phyloP scores from a whole-genome alignment of 1,140 invertebrate species.

The Solenopsis invicta region DNA sequence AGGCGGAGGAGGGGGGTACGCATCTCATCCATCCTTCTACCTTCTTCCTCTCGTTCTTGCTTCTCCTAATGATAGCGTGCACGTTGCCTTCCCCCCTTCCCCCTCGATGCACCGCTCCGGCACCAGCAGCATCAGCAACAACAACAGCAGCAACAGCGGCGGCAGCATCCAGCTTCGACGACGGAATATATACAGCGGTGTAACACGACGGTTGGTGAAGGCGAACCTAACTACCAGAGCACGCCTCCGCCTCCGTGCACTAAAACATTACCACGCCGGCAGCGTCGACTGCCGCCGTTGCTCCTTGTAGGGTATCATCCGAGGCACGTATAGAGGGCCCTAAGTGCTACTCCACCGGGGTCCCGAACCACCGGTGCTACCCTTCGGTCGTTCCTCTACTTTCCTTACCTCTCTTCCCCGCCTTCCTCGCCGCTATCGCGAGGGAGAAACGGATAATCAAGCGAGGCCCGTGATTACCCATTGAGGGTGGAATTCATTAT shows the following conservation, averaged over 20 bases:
- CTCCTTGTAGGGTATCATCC: slow-evolving; percentile 79
- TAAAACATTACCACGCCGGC: slow-evolving; percentile 78
- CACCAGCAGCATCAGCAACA: slow-evolving; percentile 62
- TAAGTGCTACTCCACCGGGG: slow-evolving; percentile 79
- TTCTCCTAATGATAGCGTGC: slow-evolving; percentile 84
- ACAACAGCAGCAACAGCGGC: slow-evolving; percentile 44
- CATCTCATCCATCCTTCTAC: slow-evolving; percentile 77
- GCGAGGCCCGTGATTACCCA: slow-evolving; percentile 78
- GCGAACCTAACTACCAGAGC: slow-evolving; percentile 78
- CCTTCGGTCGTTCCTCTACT: slow-evolving; percentile 56
- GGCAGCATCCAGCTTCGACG: slow-evolving; percentile 53
- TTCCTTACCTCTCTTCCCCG: slow-evolving; percentile 17
- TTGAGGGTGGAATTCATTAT: slow-evolving; percentile 84
- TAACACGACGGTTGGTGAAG: slow-evolving; percentile 68
- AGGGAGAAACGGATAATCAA: slow-evolving; percentile 70
- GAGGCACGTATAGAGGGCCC: slow-evolving; percentile 77
- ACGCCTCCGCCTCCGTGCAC: slow-evolving; percentile 78
- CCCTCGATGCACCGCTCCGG: slow-evolving; percentile 69
- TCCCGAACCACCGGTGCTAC: slow-evolving; percentile 67
- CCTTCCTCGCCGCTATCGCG: slow-evolving; percentile 45
- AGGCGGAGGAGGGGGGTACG: slow-evolving; percentile 52
- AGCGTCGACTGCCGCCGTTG: slow-evolving; percentile 72
- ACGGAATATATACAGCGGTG: slow-evolving; percentile 52
- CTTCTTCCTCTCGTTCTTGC: slow-evolving; percentile 77
- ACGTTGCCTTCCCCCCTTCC: slow-evolving; percentile 53